Evolutionary conservation across 2,797 vertebrate genomes (phyloP).

Genomic region (Parauchenoglanis ngamensis): DNA sequence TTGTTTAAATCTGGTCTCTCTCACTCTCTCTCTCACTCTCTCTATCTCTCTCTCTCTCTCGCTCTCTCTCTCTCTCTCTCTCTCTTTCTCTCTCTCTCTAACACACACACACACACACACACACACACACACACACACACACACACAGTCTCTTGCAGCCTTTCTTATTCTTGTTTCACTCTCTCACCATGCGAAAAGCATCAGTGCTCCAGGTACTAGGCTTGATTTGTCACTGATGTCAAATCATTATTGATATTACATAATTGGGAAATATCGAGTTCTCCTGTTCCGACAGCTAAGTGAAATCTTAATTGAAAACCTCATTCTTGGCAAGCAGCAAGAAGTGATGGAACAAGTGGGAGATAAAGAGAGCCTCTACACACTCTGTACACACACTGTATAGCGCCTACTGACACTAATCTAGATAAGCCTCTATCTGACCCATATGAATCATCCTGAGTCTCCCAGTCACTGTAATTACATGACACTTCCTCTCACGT

Average conservation of each 20-base stretch:
- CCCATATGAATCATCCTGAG: constrained; percentile 35
- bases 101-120: not conserved
- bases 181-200: constrained; percentile 22
- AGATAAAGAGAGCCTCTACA: not conserved
- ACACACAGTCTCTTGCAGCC: not conserved
- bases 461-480: constrained; percentile 49
- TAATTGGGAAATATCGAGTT: constrained; percentile 54
- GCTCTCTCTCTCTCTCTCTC: not conserved
- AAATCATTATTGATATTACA: constrained; percentile 54
- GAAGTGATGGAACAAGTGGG: constrained; percentile 12
- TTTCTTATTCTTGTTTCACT: constrained; percentile 4
- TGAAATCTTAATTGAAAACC: constrained; percentile 54
- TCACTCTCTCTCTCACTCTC: not conserved
- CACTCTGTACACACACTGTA: not conserved
- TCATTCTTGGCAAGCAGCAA: constrained; percentile 44
- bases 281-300: constrained; percentile 44
- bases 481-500: constrained; percentile 50
- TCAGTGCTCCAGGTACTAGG: constrained; percentile 30
- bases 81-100: not conserved
- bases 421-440: constrained; percentile 33
- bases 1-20: not conserved
- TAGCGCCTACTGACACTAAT: constrained; percentile 22
- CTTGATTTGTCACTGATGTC: constrained; percentile 37
- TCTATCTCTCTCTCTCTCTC: not conserved
- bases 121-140: not conserved